These are phyloP conservation scores for Drosophila yakuba DNA, from an alignment of 1,140 invertebrate species.

Conservation along the genomic window DNA sequence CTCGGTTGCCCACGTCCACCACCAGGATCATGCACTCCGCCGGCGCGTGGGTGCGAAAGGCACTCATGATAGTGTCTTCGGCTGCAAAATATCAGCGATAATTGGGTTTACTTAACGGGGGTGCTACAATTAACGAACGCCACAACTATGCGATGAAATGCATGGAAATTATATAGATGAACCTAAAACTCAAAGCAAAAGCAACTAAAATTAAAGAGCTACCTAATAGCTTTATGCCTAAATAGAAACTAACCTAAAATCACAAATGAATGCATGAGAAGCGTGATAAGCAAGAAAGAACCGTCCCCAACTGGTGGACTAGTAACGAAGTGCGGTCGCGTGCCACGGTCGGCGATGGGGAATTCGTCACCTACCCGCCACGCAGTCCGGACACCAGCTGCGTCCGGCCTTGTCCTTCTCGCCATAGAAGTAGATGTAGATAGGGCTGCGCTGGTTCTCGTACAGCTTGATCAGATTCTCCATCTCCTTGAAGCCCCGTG, in stretches of 20 bases:
- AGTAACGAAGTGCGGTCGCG: too few species aligned
- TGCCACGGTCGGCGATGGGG: too few species aligned
- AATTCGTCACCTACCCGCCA: constrained; percentile 42
- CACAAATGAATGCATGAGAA: too few species aligned
- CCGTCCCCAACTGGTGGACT: too few species aligned
- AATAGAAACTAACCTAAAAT: too few species aligned
- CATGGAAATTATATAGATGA: too few species aligned
- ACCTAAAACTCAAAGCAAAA: too few species aligned
- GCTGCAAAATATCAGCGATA: constrained; percentile 12
- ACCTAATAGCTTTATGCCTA: too few species aligned
- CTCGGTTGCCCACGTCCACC: constrained; percentile 66
- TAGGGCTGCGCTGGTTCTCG: constrained; percentile 15
- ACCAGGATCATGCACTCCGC: constrained; percentile 43
- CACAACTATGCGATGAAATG: too few species aligned
- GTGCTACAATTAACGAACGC: too few species aligned
- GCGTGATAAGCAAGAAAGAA: too few species aligned
- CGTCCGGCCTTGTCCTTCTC: constrained; percentile 59
- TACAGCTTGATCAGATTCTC: constrained; percentile 40
- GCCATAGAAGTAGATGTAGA: constrained; percentile 68
- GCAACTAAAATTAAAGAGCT: too few species aligned
- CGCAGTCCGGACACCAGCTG: constrained; percentile 72
- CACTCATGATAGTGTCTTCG: constrained; percentile 47
- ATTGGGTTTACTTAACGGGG: not conserved
- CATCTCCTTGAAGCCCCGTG: constrained; percentile 50
- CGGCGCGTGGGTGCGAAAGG: constrained; percentile 43